Conservation (phyloP, 35 echinoderm and acorn worm species). For the Lytechinus variegatus region DNA sequence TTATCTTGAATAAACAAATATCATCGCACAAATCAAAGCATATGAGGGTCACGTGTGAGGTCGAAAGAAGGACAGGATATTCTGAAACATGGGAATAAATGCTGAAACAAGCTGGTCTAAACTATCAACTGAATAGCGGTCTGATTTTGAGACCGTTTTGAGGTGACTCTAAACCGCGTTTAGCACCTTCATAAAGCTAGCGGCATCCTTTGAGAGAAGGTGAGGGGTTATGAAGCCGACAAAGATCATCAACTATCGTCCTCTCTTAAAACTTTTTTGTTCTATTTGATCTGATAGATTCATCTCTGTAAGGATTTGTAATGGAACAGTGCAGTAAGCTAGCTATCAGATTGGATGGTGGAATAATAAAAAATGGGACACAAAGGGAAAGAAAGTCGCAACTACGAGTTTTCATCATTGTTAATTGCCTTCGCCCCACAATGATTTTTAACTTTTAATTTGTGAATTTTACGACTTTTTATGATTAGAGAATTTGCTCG, state of each 20-base stretch:
- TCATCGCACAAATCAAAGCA: neutral
- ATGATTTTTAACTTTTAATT: neutral
- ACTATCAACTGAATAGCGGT: slow-evolving; percentile 44
- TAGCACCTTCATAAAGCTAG: slow-evolving; percentile 48
- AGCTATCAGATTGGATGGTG: neutral
- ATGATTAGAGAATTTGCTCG: neutral
- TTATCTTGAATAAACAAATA: neutral
- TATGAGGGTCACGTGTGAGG: neutral
- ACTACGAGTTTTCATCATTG: neutral
- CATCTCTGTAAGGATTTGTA: neutral
- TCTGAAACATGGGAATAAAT: slow-evolving; percentile 20
- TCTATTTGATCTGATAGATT: slow-evolving; percentile 3
- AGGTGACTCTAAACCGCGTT: slow-evolving; percentile 37
- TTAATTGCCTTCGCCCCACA: neutral
- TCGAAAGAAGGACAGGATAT: neutral
- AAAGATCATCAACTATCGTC: slow-evolving; percentile 25
- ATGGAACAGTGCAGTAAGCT: neutral
- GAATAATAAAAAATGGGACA: neutral
- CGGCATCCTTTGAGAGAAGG: slow-evolving; percentile 31
- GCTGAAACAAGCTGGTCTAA: slow-evolving; percentile 34
- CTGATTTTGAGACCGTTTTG: slow-evolving; percentile 20
- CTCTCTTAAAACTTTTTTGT: slow-evolving; percentile 42
- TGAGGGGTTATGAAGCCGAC: slow-evolving; percentile 26
- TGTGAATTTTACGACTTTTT: slow-evolving; percentile 24
- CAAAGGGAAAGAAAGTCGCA: neutral